phyloP scores from a whole-genome alignment of 2,113 vertebrate species.

The Gobiocypris rarus region DNA sequence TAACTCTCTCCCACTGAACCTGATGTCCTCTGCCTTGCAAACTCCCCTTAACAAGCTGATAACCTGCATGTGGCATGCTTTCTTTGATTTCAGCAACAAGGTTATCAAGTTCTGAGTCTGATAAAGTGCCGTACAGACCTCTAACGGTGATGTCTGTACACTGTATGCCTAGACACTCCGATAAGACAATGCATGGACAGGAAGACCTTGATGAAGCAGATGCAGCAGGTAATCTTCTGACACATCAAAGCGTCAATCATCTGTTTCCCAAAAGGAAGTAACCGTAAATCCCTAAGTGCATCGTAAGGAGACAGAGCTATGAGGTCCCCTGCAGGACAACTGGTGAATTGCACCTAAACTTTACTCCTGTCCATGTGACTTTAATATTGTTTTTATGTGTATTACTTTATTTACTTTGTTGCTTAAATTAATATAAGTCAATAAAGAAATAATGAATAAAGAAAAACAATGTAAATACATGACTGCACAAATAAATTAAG shows the following conservation, averaged over 20 bases:
- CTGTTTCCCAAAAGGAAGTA: background rate
- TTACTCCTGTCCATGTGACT: background rate
- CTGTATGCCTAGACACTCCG: background rate
- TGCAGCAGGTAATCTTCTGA: no score
- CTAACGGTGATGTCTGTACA: constrained; percentile 14
- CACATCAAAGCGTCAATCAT: no score
- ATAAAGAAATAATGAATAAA: background rate
- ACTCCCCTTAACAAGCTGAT: background rate
- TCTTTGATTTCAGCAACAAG: constrained; percentile 25
- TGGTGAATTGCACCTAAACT: background rate
- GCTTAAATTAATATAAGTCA: background rate
- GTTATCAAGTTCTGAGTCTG: constrained; percentile 3
- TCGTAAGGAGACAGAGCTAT: background rate
- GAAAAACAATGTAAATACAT: background rate
- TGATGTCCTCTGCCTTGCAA: background rate
- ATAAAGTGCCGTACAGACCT: constrained; percentile 27
- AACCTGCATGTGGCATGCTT: constrained; percentile 28
- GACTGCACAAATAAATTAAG: background rate
- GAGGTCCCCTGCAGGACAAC: background rate
- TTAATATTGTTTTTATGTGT: background rate
- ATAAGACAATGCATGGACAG: no score
- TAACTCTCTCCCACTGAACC: constrained; percentile 24
- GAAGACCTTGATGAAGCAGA: no score
- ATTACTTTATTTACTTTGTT: background rate
- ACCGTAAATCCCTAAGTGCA: background rate